These are phyloP conservation scores for Streptopelia turtur DNA, from an alignment of 2,797 vertebrate genomes.

Conservation along the genomic window DNA sequence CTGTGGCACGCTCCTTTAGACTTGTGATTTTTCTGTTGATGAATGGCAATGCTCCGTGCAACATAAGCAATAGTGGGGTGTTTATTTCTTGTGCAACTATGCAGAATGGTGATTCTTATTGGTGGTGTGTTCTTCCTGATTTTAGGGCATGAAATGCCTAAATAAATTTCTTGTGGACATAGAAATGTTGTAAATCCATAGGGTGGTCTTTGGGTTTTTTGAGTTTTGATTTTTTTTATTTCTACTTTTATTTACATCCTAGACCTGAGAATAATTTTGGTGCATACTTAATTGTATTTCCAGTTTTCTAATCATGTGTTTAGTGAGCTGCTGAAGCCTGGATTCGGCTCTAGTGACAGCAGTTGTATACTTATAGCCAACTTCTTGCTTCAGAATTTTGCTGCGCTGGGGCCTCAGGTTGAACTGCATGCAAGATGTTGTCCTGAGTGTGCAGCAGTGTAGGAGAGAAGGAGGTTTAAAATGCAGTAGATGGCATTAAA, in stretches of 20 bases:
- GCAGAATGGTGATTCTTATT: background rate
- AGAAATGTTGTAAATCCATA: background rate
- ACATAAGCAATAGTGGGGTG: background rate
- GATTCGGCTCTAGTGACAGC: background rate
- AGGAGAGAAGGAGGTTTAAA: background rate
- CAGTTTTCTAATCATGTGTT: background rate
- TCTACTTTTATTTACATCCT: background rate
- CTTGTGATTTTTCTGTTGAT: conserved; percentile 21
- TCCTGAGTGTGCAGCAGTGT: background rate
- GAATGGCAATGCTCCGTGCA: background rate
- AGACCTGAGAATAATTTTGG: background rate
- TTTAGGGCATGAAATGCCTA: conserved; percentile 21
- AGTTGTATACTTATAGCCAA: background rate
- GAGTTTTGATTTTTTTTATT: background rate
- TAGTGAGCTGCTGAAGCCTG: background rate
- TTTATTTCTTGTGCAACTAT: conserved; percentile 34
- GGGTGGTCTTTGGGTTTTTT: background rate
- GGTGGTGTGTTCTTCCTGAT: background rate
- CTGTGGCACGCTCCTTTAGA: background rate
- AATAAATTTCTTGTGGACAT: background rate
- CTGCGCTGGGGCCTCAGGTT: background rate
- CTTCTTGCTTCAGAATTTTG: background rate
- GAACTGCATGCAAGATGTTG: background rate
- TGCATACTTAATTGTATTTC: background rate
- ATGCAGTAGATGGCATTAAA: background rate